Percentiles rank a stretch among this genome's conserved stretches.
Evolutionary conservation across 35 echinoderm and acorn worm species (phyloP).

Genomic region (Amphiura filiformis): DNA sequence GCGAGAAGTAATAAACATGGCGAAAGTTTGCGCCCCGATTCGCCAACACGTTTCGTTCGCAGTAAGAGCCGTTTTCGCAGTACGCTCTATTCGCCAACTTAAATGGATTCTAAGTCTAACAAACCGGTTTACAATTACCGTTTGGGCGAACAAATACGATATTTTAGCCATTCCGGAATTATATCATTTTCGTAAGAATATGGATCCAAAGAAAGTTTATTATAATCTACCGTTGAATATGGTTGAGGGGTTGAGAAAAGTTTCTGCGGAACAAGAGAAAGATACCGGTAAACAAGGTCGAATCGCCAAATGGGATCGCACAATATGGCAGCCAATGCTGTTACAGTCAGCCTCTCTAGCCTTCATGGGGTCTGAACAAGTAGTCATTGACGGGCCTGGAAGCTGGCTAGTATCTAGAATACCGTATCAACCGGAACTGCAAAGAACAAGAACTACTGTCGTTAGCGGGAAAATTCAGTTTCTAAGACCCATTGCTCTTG

Average conservation of each 20-base stretch:
- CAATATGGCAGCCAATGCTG: constrained; percentile 72
- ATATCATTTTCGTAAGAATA: constrained; percentile 59
- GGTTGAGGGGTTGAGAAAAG: constrained; percentile 62
- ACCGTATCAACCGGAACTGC: constrained; percentile 62
- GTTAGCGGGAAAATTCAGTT: constrained; percentile 77
- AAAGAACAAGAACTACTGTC: constrained; percentile 40
- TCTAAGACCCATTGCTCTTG: constrained; percentile 11
- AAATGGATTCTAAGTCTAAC: constrained; percentile 83
- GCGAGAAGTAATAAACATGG: constrained; percentile 80
- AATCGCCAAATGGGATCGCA: constrained; percentile 53
- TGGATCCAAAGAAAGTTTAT: constrained; percentile 72
- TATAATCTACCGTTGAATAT: constrained; percentile 74
- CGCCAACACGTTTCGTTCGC: constrained; percentile 58
- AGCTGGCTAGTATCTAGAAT: constrained; percentile 89
- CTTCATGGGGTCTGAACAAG: constrained; percentile 75
- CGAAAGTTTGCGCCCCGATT: constrained; percentile 53
- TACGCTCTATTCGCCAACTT: constrained; percentile 66
- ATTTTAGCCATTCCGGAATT: constrained; percentile 64
- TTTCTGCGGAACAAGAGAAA: constrained; percentile 14
- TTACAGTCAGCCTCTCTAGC: constrained; percentile 64
- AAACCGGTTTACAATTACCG: constrained; percentile 57
- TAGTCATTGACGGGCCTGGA: constrained; percentile 57
- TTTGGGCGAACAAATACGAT: constrained; percentile 78
- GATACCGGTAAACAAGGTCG: background rate
- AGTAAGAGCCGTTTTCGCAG: constrained; percentile 69